Percentiles rank a stretch among this genome's conserved stretches.
phyloP scores from a whole-genome alignment of 2,888 invertebrate genomes.

The Galeopsomyia nigrocyanea region DNA sequence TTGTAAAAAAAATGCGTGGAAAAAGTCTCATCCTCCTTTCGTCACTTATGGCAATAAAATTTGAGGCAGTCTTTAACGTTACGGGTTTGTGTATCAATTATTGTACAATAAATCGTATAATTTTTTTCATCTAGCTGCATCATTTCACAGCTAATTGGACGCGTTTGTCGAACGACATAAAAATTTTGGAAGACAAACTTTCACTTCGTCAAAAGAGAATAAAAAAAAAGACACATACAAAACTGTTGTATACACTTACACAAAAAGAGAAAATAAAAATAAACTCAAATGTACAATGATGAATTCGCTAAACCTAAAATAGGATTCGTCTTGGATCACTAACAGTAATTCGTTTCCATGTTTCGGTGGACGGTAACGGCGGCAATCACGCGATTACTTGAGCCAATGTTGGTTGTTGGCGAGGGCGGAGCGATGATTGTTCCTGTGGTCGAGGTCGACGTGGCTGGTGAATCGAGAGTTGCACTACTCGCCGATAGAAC shows the following conservation, averaged over 20 bases:
- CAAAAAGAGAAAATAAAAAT: neutral
- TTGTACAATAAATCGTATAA: conserved; percentile 12
- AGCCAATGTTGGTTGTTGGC: conserved; percentile 72
- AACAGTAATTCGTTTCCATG: conserved; percentile 82
- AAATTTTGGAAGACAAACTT: conserved; percentile 47
- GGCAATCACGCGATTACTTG: conserved; percentile 79
- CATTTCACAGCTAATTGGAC: conserved; percentile 24
- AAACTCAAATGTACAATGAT: too few species aligned
- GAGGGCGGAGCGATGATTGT: conserved; percentile 67
- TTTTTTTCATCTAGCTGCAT: neutral
- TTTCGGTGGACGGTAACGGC: conserved; percentile 92
- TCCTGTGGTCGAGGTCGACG: conserved; percentile 45
- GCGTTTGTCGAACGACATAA: conserved; percentile 34
- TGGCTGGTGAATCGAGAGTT: conserved; percentile 41
- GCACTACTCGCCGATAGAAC: conserved; percentile 28
- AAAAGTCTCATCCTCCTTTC: too few species aligned
- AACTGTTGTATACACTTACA: conserved; percentile 1
- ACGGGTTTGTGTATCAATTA: conserved; percentile 23
- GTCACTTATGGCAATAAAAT: conserved; percentile 18
- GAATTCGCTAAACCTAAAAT: neutral
- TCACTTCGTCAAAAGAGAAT: conserved; percentile 15
- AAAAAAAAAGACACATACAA: conserved; percentile 1
- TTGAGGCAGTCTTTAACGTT: conserved; percentile 38
- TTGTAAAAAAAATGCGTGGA: too few species aligned
- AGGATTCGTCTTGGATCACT: neutral